Evolutionary conservation across 2,113 vertebrate species (phyloP).

Genomic region (Symphodus melops): DNA sequence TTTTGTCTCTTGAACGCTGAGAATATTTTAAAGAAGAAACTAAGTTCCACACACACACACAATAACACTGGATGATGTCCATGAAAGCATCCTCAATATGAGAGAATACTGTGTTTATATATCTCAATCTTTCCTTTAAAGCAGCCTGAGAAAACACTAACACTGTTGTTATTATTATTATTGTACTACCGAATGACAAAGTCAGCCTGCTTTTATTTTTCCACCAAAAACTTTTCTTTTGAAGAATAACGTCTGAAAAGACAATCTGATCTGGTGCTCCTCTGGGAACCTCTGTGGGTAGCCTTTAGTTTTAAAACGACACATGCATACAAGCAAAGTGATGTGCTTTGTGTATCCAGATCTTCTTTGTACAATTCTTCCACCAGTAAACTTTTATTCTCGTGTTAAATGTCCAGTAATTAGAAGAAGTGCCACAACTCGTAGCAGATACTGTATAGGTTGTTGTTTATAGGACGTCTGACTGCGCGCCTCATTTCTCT

Average conservation of each 20-base stretch:
- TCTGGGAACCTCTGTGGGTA: constrained; percentile 10
- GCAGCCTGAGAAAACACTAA: not conserved
- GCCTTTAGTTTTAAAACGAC: constrained; percentile 10
- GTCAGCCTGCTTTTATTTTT: constrained; percentile 13
- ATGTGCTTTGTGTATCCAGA: not conserved
- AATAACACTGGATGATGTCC: too few species aligned
- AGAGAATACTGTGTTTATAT: not conserved
- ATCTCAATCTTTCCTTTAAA: not conserved
- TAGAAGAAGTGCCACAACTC: not conserved
- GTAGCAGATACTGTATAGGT: not conserved
- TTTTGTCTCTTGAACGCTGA: not conserved
- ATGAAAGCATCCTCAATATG: too few species aligned
- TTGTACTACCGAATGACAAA: not conserved
- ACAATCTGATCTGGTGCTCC: not conserved
- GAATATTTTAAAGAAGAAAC: not conserved
- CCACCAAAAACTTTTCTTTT: not conserved
- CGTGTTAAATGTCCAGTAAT: not conserved
- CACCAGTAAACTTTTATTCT: not conserved
- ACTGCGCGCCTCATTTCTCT: not conserved
- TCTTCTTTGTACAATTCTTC: not conserved
- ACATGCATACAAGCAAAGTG: constrained; percentile 6
- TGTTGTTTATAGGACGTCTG: not conserved
- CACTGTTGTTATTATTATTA: constrained; percentile 3
- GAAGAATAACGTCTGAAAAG: constrained; percentile 7
- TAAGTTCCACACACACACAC: too few species aligned